phyloP scores from a whole-genome alignment of 2,797 vertebrate species.

The Neoniphon sammara region DNA sequence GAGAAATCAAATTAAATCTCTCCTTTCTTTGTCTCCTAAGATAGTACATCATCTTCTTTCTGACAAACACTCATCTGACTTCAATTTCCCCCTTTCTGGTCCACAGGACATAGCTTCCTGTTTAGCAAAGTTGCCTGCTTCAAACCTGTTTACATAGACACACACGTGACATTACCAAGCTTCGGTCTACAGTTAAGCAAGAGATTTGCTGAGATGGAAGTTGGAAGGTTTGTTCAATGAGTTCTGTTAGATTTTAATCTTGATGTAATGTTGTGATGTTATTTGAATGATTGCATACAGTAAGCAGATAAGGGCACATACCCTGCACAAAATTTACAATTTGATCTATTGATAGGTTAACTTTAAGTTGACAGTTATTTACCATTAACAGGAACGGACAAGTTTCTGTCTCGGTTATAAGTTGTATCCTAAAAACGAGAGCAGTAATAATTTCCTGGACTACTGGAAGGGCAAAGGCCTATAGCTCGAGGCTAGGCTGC shows the following conservation, averaged over 20 bases:
- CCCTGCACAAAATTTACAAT: too few species aligned
- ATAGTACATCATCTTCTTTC: conserved; percentile 32
- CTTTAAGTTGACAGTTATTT: too few species aligned
- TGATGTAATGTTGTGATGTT: neutral
- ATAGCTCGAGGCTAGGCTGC: too few species aligned
- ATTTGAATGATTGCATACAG: too few species aligned
- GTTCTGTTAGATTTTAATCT: neutral
- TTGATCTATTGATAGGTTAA: too few species aligned
- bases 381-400: neutral
- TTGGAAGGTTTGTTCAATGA: neutral
- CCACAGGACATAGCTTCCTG: conserved; percentile 30
- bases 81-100: conserved; percentile 62
- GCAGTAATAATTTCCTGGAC: too few species aligned
- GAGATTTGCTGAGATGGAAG: neutral
- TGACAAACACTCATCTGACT: conserved; percentile 72
- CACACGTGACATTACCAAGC: neutral
- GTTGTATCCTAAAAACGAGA: neutral
- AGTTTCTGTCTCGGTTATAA: neutral
- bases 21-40: conserved; percentile 21
- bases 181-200: neutral
- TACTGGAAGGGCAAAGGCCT: too few species aligned
- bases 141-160: neutral
- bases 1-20: conserved; percentile 64
- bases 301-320: too few species aligned
- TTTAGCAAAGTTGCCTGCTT: conserved; percentile 20